Conservation (phyloP, 2,888 invertebrate species). For the Mythimna vitellina region DNA sequence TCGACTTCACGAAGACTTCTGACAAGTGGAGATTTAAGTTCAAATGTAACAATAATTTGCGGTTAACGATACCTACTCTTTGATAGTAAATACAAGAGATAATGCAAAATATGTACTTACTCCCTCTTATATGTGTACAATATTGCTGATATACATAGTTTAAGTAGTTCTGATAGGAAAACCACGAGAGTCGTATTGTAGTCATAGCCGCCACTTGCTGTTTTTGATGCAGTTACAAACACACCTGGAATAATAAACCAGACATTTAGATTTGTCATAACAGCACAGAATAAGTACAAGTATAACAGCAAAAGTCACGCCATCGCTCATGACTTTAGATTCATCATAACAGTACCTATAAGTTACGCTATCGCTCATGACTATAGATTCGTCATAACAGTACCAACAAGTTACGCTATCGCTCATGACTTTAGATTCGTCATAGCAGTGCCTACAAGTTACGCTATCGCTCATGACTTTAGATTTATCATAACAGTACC, state of each 20-base stretch:
- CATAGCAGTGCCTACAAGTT: no score
- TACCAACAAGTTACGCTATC: no score
- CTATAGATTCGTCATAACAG: no score
- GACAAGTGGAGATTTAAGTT: not conserved
- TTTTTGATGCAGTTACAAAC: slow-evolving; percentile 97
- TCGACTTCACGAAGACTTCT: not conserved
- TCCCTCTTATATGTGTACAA: slow-evolving; percentile 92
- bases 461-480: no score
- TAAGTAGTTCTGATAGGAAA: slow-evolving; percentile 96
- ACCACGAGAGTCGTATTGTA: slow-evolving; percentile 97
- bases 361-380: no score
- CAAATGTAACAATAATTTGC: not conserved
- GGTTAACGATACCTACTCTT: not conserved
- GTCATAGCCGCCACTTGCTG: slow-evolving; percentile 94
- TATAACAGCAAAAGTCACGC: no score
- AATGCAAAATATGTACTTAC: slow-evolving; percentile 73
- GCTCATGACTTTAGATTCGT: no score
- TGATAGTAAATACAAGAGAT: not conserved
- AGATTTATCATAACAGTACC: no score
- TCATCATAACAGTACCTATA: no score
- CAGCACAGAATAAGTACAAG: no score
- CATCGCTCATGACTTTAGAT: not conserved
- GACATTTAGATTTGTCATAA: not conserved
- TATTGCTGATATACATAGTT: slow-evolving; percentile 93
- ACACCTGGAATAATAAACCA: slow-evolving; percentile 92